phyloP scores from a whole-genome alignment of 2,888 invertebrate species.

The Stenchaetothrips biformis region DNA sequence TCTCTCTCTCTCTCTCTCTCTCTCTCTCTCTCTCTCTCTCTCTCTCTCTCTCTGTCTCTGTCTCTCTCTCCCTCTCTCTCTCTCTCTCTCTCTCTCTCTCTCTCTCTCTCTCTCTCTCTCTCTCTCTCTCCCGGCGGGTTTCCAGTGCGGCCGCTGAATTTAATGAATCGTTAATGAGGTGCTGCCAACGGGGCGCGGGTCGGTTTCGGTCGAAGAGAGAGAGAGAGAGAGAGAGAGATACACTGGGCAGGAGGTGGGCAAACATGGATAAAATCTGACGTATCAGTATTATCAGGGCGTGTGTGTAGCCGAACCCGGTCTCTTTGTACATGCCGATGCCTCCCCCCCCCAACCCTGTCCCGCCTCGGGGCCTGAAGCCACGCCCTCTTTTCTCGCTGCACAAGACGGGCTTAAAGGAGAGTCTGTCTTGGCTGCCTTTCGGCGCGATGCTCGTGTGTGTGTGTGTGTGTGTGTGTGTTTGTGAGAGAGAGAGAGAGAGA shows the following conservation, averaged over 20 bases:
- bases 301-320: too few species aligned
- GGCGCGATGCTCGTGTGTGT: too few species aligned
- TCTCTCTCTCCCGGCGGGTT: too few species aligned
- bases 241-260: background rate
- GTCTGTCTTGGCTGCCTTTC: too few species aligned
- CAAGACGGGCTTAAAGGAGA: background rate
- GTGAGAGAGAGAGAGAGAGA: too few species aligned
- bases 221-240: slow-evolving; percentile 17
- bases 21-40: too few species aligned
- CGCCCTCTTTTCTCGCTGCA: slow-evolving; percentile 17
- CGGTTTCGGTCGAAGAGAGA: background rate
- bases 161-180: slow-evolving; percentile 14
- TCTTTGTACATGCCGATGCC: slow-evolving; percentile 1
- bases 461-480: too few species aligned
- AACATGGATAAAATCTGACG: slow-evolving; percentile 9
- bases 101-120: too few species aligned
- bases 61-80: too few species aligned
- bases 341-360: background rate
- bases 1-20: too few species aligned
- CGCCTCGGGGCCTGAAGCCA: background rate
- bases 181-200: background rate
- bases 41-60: too few species aligned
- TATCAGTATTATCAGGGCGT: background rate
- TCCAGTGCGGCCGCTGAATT: background rate
- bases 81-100: too few species aligned